Conservation (phyloP, 2,888 invertebrate species). For the Ganaspis brasiliensis region DNA sequence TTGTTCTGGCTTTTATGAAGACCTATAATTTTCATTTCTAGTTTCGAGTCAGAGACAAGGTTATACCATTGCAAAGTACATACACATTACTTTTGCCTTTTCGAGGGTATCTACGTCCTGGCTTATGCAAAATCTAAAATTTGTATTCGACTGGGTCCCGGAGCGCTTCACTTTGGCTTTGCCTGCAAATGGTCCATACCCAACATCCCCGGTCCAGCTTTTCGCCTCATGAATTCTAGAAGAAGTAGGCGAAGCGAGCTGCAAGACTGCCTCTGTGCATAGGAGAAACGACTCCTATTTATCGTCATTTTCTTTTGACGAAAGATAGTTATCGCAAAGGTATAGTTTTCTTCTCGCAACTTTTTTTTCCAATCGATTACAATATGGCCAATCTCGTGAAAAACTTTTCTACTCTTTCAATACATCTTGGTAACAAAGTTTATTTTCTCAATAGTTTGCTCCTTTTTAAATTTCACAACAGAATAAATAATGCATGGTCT, state of each 20-base stretch:
- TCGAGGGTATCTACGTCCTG: conserved; percentile 7
- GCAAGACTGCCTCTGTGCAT: conserved; percentile 25
- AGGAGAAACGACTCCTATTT: conserved; percentile 32
- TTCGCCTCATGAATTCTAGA: conserved; percentile 41
- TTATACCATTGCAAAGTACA: conserved; percentile 7
- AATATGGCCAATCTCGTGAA: not conserved
- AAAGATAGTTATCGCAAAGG: conserved; percentile 10
- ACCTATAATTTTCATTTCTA: conserved; percentile 7
- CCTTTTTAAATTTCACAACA: conserved; percentile 35
- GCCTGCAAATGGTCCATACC: conserved; percentile 40
- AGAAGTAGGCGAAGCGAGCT: conserved; percentile 36
- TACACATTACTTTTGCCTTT: conserved; percentile 30
- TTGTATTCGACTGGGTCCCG: conserved; percentile 42
- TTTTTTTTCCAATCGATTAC: not conserved
- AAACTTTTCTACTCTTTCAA: conserved; percentile 2
- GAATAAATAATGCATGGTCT: conserved; percentile 36
- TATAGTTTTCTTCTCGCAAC: not conserved
- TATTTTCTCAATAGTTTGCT: no score
- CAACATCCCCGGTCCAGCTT: conserved; percentile 31
- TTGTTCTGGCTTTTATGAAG: conserved; percentile 3
- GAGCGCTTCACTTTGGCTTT: conserved; percentile 40
- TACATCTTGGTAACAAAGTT: no score
- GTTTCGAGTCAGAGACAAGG: conserved; percentile 14
- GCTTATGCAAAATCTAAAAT: conserved; percentile 41
- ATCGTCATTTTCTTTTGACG: conserved; percentile 41